Evolutionary conservation across 2,113 vertebrate species (phyloP).

Genomic region (Toxotes chatareus): DNA sequence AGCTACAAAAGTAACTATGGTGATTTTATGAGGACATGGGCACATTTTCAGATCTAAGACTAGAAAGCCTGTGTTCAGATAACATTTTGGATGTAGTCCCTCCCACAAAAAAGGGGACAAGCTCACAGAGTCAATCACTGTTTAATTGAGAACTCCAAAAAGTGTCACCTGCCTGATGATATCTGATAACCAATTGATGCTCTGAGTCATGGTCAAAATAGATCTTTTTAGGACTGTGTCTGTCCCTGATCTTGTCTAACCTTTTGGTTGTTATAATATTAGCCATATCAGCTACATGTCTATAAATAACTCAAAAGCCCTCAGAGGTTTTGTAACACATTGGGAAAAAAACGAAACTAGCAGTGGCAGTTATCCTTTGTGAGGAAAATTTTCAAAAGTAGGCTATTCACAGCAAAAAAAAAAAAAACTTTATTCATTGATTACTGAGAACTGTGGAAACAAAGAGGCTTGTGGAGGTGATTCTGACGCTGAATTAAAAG

Average conservation of each 20-base stretch:
- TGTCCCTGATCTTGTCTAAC: constrained; percentile 34
- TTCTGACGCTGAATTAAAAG: constrained; percentile 28
- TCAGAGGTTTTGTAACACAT: constrained; percentile 38
- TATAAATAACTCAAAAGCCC: constrained; percentile 65
- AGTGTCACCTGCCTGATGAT: neutral
- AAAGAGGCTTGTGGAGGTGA: constrained; percentile 19
- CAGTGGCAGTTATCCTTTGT: neutral
- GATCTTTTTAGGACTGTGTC: neutral
- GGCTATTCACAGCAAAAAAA: neutral
- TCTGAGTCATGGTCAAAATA: neutral
- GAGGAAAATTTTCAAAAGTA: constrained; percentile 15
- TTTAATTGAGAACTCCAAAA: neutral
- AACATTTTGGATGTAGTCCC: neutral
- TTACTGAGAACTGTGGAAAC: constrained; percentile 12
- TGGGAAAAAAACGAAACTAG: neutral
- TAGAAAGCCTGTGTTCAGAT: constrained; percentile 2
- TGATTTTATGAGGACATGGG: neutral
- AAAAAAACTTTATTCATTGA: constrained; percentile 13
- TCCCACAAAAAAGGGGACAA: neutral
- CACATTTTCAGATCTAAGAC: neutral
- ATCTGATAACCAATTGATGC: neutral
- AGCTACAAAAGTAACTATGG: neutral
- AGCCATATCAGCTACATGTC: constrained; percentile 31
- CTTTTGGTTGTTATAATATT: constrained; percentile 30
- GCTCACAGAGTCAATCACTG: neutral